Conservation (phyloP, 1,140 invertebrate genomes). For the Aphis craccivora region DNA sequence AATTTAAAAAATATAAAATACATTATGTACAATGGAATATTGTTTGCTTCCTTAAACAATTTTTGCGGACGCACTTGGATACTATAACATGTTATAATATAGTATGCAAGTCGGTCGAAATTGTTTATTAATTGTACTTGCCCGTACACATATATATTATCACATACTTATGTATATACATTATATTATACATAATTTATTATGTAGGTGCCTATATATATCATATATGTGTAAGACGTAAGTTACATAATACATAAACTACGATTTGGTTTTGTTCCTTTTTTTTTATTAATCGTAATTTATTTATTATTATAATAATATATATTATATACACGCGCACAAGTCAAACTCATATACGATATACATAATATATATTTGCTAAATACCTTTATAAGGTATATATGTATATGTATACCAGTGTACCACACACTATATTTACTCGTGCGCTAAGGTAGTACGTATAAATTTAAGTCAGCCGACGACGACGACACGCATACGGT, state of each 20-base stretch:
- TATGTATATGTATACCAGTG: neutral
- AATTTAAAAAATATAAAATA: neutral
- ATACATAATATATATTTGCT: neutral
- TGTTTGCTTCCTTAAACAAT: neutral
- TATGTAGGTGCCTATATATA: neutral
- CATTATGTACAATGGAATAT: neutral
- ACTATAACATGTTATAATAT: neutral
- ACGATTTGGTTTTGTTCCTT: neutral
- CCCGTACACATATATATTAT: neutral
- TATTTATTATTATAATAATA: slow-evolving; percentile 15
- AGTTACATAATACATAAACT: neutral
- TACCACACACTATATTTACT: neutral
- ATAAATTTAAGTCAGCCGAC: neutral
- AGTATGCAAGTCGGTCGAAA: neutral
- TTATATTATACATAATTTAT: slow-evolving; percentile 1
- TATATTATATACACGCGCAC: neutral
- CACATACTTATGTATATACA: neutral
- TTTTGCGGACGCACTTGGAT: neutral
- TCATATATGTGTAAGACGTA: neutral
- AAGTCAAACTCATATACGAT: neutral
- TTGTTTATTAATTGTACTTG: neutral
- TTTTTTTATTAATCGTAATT: slow-evolving; percentile 11
- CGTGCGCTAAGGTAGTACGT: neutral
- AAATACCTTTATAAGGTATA: neutral
- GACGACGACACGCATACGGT: neutral